A percentile compares a stretch with the other conserved stretches of the same genome.
Conservation (phyloP, 35 echinoderm and acorn worm species). For the Heliocidaris tuberculata region DNA sequence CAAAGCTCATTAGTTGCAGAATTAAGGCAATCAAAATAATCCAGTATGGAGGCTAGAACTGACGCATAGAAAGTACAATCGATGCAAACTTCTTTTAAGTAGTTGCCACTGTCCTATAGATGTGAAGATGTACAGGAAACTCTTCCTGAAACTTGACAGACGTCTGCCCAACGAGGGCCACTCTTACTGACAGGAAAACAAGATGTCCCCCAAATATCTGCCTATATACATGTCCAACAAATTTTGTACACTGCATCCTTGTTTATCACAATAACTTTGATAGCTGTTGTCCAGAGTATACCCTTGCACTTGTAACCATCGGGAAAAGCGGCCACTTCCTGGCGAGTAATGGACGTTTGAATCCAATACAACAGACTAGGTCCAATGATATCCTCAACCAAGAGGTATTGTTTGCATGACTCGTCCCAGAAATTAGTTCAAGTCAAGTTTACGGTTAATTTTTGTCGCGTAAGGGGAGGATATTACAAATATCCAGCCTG, state of each 20-base stretch:
- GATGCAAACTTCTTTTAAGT: background rate
- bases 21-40: background rate
- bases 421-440: slow-evolving; percentile 8
- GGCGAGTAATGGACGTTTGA: background rate
- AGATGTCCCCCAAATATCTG: background rate
- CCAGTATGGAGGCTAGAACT: background rate
- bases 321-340: background rate
- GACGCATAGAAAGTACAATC: background rate
- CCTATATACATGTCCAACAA: background rate
- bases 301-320: background rate
- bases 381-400: background rate
- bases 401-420: background rate
- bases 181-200: background rate
- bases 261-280: background rate
- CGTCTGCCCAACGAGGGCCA: background rate
- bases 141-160: background rate
- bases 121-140: background rate
- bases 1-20: background rate
- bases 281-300: background rate
- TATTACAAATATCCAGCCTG: slow-evolving; percentile 24
- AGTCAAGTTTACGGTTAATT: slow-evolving; percentile 5
- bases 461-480: slow-evolving; percentile 26
- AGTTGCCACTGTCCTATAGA: background rate
- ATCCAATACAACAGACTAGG: background rate
- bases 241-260: background rate